These are phyloP conservation scores for Labeo rohita DNA, from an alignment of 2,113 vertebrate species.

Conservation along the genomic window DNA sequence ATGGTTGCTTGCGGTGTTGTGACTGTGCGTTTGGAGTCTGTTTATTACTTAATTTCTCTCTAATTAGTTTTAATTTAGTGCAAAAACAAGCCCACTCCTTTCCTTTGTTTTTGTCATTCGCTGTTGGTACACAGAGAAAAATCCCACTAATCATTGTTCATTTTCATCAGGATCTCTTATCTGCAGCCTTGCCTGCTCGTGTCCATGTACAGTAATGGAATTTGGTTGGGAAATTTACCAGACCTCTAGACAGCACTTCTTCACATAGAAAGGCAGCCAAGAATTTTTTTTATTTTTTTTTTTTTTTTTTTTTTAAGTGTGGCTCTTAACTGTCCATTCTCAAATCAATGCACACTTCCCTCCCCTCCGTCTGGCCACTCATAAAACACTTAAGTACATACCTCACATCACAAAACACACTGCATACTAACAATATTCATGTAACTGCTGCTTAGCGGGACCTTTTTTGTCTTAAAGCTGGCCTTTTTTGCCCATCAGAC, in stretches of 20 bases:
- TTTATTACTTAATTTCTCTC: not conserved
- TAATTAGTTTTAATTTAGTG: not conserved
- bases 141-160: not conserved
- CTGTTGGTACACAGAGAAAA: not conserved
- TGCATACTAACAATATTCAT: not conserved
- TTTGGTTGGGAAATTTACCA: conserved; percentile 25
- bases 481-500: not conserved
- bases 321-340: conserved; percentile 22
- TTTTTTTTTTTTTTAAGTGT: not conserved
- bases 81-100: not conserved
- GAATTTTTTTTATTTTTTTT: not conserved
- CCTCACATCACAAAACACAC: not conserved
- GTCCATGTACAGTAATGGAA: conserved; percentile 51
- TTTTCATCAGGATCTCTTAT: conserved; percentile 2
- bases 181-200: not conserved
- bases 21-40: not conserved
- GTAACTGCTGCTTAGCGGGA: not conserved
- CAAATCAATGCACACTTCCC: not conserved
- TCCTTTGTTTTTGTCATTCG: not conserved
- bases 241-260: conserved; percentile 7
- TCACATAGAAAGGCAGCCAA: conserved; percentile 17
- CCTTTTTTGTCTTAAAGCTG: not conserved
- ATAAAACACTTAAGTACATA: not conserved
- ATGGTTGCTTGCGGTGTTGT: not conserved
- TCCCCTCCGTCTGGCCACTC: not conserved